These are phyloP conservation scores for Rhineura floridana DNA, from an alignment of 2,113 vertebrate genomes.

Conservation along the genomic window DNA sequence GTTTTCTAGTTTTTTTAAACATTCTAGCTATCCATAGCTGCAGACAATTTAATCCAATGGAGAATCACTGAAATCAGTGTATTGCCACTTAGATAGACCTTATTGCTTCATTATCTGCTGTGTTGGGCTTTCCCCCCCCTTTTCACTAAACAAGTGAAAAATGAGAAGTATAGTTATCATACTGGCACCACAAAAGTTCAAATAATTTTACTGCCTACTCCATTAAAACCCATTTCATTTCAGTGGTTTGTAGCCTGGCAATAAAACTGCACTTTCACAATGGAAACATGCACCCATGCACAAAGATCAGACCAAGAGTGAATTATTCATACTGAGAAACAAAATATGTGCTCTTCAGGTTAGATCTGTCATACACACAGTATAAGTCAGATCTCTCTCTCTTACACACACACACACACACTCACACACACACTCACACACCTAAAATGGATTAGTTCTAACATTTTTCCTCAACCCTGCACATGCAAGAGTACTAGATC, in stretches of 20 bases:
- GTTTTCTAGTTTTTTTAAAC: not conserved
- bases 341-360: not conserved
- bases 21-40: not conserved
- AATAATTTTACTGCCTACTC: not conserved
- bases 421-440: no score
- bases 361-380: not conserved
- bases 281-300: conserved; percentile 12
- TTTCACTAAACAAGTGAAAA: conserved; percentile 1
- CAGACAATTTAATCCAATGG: not conserved
- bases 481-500: no score
- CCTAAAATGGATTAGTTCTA: no score
- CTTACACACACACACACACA: no score
- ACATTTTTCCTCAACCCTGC: no score
- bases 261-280: not conserved
- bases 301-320: not conserved
- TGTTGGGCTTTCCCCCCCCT: conserved; percentile 9
- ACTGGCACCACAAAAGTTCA: not conserved
- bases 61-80: not conserved
- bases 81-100: not conserved
- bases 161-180: not conserved
- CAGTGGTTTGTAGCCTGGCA: not conserved
- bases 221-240: conserved; percentile 13
- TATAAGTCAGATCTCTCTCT: not conserved
- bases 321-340: not conserved
- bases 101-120: not conserved